A percentile compares a stretch with the other conserved stretches of the same genome.
Evolutionary conservation across 1,140 invertebrate species (phyloP).

Genomic region (Callitettix versicolor): DNA sequence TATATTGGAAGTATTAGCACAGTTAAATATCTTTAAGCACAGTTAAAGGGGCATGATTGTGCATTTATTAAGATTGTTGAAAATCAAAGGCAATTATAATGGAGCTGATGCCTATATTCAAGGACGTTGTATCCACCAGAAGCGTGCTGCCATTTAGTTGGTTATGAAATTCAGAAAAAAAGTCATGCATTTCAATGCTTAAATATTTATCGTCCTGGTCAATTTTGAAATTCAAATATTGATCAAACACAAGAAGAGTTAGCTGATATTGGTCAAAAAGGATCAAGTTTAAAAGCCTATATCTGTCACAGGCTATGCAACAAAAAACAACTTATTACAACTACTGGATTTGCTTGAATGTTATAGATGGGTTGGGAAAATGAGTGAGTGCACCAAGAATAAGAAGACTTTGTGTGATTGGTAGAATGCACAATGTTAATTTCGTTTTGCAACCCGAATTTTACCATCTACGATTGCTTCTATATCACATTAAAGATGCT

Average conservation of each 20-base stretch:
- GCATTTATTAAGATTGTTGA: background rate
- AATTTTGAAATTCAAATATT: background rate
- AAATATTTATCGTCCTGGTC: background rate
- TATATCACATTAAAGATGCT: background rate
- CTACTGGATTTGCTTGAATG: background rate
- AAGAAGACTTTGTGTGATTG: background rate
- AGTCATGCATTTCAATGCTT: background rate
- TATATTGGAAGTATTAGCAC: background rate
- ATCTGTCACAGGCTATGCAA: background rate
- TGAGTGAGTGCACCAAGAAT: background rate
- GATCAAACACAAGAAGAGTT: background rate
- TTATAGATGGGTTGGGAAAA: background rate
- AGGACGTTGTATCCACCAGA: background rate
- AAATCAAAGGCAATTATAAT: background rate
- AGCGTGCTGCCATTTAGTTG: background rate
- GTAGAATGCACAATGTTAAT: background rate
- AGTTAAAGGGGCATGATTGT: background rate
- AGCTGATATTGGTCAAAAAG: background rate
- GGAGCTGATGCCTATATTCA: background rate
- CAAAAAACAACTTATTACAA: background rate
- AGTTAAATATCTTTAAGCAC: background rate
- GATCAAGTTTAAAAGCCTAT: background rate
- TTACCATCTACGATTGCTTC: background rate
- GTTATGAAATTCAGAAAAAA: background rate
- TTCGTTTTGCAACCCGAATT: background rate